phyloP scores from a whole-genome alignment of 2,113 vertebrate genomes.

The Eulacestoma nigropectus region DNA sequence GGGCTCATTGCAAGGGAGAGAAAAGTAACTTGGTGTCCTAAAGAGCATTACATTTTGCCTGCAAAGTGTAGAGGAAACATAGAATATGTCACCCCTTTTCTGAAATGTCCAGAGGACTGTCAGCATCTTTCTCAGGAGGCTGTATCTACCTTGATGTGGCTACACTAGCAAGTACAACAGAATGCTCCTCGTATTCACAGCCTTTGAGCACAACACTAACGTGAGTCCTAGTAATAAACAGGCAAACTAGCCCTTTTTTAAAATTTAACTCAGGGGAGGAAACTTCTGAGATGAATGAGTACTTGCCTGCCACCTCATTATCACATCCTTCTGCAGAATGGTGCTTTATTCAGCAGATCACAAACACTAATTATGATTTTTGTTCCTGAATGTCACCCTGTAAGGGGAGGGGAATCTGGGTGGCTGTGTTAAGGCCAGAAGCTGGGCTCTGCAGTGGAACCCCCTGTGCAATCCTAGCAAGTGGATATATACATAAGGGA shows the following conservation, averaged over 20 bases:
- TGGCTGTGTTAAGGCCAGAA: neutral
- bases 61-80: neutral
- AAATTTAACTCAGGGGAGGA: neutral
- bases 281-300: neutral
- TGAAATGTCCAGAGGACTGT: neutral
- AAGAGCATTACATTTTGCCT: neutral
- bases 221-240: neutral
- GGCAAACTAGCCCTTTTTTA: neutral
- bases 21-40: neutral
- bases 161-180: neutral
- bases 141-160: neutral
- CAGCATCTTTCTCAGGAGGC: neutral
- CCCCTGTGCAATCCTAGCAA: neutral
- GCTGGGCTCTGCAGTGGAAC: neutral
- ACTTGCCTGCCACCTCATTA: neutral
- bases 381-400: neutral
- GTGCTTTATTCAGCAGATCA: neutral
- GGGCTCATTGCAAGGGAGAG: neutral
- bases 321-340: neutral
- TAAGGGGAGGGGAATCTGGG: neutral
- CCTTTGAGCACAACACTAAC: neutral
- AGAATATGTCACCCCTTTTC: neutral
- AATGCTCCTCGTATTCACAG: neutral
- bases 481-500: accelerated
- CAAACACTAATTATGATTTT: neutral